Percentiles rank a stretch among this genome's conserved stretches.
phyloP scores from a whole-genome alignment of 2,113 vertebrate species.

The Bambusicola thoracicus region DNA sequence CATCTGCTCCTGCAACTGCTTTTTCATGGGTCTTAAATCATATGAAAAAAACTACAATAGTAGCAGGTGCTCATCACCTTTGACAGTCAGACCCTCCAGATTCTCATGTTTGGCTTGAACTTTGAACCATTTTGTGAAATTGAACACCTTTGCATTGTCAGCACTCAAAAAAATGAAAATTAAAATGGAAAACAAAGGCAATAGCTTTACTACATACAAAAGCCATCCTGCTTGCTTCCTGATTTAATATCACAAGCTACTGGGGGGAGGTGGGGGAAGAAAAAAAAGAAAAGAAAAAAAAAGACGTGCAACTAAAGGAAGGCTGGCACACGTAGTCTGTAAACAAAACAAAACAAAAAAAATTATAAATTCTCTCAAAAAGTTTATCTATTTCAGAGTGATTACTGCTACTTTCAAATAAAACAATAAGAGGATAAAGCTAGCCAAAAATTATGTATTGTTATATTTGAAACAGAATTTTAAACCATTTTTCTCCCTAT shows the following conservation, averaged over 20 bases:
- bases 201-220: not conserved
- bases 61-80: not conserved
- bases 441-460: not conserved
- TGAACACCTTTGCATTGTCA: not conserved
- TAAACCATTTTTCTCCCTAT: not conserved
- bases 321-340: not conserved
- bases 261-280: not conserved
- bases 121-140: not conserved
- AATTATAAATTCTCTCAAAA: not conserved
- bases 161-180: not conserved
- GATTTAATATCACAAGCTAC: not conserved
- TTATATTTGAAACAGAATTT: not conserved
- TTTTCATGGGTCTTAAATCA: not conserved
- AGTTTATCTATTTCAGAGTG: not conserved
- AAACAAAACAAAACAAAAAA: slow-evolving; percentile 26
- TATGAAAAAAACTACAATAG: not conserved
- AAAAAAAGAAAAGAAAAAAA: not conserved
- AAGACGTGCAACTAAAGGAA: not conserved
- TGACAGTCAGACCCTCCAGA: not conserved
- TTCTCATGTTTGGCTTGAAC: not conserved
- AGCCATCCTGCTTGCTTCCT: not conserved
- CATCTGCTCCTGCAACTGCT: not conserved
- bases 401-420: not conserved
- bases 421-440: not conserved
- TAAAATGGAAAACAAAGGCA: not conserved